A percentile compares a stretch with the other conserved stretches of the same genome.
Conservation (phyloP, 2,113 vertebrate genomes). For the Plestiodon gilberti region DNA sequence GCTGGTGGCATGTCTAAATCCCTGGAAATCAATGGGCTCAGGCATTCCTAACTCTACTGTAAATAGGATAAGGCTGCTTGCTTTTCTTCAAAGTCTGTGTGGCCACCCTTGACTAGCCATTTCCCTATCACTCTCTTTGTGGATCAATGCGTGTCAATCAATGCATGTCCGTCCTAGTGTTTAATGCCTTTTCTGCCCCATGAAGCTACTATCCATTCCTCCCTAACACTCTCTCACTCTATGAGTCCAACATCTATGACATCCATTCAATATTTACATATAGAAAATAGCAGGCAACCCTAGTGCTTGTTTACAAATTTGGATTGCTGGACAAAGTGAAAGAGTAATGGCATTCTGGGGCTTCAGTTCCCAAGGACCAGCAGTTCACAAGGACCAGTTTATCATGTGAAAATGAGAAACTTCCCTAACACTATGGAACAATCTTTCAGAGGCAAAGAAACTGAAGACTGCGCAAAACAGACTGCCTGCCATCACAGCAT, state of each 20-base stretch:
- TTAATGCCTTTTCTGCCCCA: not conserved
- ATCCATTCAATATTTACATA: fast-evolving
- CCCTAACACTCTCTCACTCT: slow-evolving; percentile 6
- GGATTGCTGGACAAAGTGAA: slow-evolving; percentile 44
- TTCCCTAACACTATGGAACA: slow-evolving; percentile 41
- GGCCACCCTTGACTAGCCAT: not conserved
- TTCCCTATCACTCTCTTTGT: not conserved
- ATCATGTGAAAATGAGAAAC: slow-evolving; percentile 32
- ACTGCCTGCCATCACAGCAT: not conserved
- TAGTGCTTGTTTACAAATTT: slow-evolving; percentile 47
- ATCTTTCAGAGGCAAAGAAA: slow-evolving; percentile 43
- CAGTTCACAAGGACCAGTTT: too few relatives aligned
- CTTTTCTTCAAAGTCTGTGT: not conserved
- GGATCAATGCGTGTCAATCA: too few relatives aligned
- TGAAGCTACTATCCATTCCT: not conserved
- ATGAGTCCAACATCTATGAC: not conserved
- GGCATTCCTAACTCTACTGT: not conserved
- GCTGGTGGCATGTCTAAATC: too few relatives aligned
- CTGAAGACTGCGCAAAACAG: not conserved
- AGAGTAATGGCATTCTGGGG: slow-evolving; percentile 41
- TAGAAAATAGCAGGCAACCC: not conserved
- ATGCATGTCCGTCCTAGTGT: not conserved
- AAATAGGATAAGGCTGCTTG: not conserved
- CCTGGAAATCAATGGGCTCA: not conserved
- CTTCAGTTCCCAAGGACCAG: slow-evolving; percentile 33